phyloP scores from a whole-genome alignment of 2,888 invertebrate species.

The Sphinx pinastri region DNA sequence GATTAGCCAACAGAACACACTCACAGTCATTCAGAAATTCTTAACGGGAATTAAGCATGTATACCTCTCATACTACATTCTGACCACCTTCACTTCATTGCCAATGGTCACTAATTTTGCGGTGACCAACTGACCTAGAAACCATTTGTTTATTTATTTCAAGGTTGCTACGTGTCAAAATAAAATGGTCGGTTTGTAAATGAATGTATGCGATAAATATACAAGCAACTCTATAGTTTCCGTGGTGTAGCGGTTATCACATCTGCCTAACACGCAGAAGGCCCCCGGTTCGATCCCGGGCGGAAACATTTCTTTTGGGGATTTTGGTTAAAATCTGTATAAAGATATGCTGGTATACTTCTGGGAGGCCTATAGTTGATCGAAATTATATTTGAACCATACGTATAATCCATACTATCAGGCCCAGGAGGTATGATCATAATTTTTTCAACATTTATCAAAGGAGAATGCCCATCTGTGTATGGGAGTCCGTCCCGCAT shows the following conservation, averaged over 20 bases:
- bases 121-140: background rate
- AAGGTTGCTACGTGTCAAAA: background rate
- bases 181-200: background rate
- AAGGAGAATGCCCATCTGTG: no score
- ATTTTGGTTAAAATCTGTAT: background rate
- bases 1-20: no score
- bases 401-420: no score
- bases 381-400: no score
- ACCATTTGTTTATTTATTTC: background rate
- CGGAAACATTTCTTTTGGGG: slow-evolving; percentile 85
- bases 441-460: no score
- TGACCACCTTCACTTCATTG: background rate
- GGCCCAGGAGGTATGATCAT: no score
- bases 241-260: slow-evolving; percentile 96
- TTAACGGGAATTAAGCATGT: no score
- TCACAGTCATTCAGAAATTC: no score
- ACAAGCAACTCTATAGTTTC: slow-evolving; percentile 76
- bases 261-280: slow-evolving; percentile 96
- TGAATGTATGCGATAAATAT: background rate
- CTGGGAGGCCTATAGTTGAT: no score
- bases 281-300: slow-evolving; percentile 95
- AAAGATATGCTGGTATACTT: no score
- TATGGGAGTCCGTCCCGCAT: no score
- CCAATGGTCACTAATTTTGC: background rate
- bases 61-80: background rate